Conservation (phyloP, 2,797 vertebrate species). For the Poecilia gillii region DNA sequence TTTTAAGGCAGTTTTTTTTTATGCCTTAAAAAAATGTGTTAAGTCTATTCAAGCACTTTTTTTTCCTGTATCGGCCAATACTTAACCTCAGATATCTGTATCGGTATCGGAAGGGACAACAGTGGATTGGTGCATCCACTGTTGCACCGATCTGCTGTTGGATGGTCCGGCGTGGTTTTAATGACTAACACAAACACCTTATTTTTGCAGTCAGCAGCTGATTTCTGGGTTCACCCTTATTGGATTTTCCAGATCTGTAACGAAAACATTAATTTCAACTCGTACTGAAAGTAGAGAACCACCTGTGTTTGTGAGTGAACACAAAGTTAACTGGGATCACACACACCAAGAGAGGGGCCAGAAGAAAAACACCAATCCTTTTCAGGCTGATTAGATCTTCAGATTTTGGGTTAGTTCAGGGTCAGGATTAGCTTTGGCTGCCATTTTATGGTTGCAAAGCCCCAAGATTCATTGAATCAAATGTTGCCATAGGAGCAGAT, state of each 20-base stretch:
- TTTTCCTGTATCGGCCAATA: too few species aligned
- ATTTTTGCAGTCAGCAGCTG: neutral
- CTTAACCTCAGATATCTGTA: too few species aligned
- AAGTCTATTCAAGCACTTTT: too few species aligned
- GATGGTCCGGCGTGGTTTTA: too few species aligned
- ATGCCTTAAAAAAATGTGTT: too few species aligned
- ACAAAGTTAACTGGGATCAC: slow-evolving; percentile 10
- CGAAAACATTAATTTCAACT: neutral
- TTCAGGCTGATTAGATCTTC: slow-evolving; percentile 56
- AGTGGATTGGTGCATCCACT: too few species aligned
- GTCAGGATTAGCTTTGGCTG: slow-evolving; percentile 37
- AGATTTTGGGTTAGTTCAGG: slow-evolving; percentile 32
- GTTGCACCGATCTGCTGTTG: too few species aligned
- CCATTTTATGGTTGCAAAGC: slow-evolving; percentile 41
- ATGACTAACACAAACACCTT: too few species aligned
- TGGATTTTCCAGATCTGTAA: neutral
- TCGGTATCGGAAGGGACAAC: too few species aligned
- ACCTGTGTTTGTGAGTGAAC: slow-evolving; percentile 6
- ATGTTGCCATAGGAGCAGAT: slow-evolving; percentile 63
- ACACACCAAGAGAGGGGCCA: slow-evolving; percentile 38
- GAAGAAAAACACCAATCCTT: slow-evolving; percentile 50
- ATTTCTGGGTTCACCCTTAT: neutral
- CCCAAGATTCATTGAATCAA: slow-evolving; percentile 35
- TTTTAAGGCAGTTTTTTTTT: too few species aligned
- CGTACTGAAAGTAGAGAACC: slow-evolving; percentile 30